Percentiles rank a stretch among this genome's conserved stretches.
Conservation (phyloP, 2,797 vertebrate species). For the Poliocrania exsul region DNA sequence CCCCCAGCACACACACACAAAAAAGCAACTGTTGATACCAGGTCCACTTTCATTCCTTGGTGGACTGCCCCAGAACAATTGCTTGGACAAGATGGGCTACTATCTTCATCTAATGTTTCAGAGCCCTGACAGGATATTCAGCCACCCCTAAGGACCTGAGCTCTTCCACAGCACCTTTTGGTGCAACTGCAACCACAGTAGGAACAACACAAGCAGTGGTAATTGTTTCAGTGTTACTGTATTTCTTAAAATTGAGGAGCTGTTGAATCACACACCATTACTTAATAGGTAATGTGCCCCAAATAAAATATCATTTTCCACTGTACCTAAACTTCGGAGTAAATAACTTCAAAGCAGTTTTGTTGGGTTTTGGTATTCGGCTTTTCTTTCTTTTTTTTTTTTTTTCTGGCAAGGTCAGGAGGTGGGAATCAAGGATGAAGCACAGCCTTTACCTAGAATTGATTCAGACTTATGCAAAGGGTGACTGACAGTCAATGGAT, state of each 20-base stretch:
- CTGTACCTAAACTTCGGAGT: background rate
- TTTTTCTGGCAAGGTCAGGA: no score
- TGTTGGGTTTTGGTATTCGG: no score
- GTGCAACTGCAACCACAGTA: accelerated
- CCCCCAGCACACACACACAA: background rate
- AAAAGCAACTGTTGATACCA: background rate
- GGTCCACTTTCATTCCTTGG: background rate
- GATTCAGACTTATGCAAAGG: background rate
- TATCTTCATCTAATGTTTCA: background rate
- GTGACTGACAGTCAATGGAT: background rate
- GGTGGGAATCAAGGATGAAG: background rate
- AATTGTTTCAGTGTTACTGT: background rate
- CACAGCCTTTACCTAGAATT: background rate
- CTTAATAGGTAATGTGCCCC: accelerated
- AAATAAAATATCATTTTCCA: background rate
- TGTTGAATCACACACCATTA: accelerated
- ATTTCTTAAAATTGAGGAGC: background rate
- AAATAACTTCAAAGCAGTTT: background rate
- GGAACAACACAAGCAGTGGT: background rate
- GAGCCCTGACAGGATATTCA: background rate
- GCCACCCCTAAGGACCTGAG: background rate
- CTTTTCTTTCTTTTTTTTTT: background rate
- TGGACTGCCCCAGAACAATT: background rate
- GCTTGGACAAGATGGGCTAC: background rate
- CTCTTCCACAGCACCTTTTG: background rate